Base-by-base conservation (phyloP, 1,140 invertebrate genomes). In the Cephus cinctus region DNA sequence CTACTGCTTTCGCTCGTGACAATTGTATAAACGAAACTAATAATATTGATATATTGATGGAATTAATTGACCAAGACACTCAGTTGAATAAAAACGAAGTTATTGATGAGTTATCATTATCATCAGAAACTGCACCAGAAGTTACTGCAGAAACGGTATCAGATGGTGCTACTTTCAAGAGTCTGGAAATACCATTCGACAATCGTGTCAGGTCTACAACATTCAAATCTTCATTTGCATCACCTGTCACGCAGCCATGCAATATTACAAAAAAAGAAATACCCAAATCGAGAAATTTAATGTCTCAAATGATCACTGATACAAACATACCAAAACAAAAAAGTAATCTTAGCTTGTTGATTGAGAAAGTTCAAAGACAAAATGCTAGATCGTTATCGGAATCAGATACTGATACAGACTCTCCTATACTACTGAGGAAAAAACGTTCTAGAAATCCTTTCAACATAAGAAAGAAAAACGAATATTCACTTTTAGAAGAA, bases 331-430 rank as follows among this genome's bases (percentile, higher is more conserved):
- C n/a, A 2, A 60, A 42, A 21, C n/a, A 25, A 11, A 64, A 59
- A 43, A 60, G 57, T 44, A 39, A 71, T 38, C 31, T 70, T 2
- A 69, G 51, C 48, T 43, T 63, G 46, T 69, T 62, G 47, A 65
- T 71, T 21, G 65, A 64, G 31, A 57, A 63, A 54, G 38, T 63
- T 18, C 44, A 59, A 8, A 54, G 11, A 21, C 31, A 54, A 46
- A 67, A 69, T 43, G 61, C 50, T 5, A 57, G 44, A 34, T 31
- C 23, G 14, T 22, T 54, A 15, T 31, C 38, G 11, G 58, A 59
- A 15, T 46, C 47, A n/a, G 55, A 65, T 47, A 59, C 52, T 15
- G 65, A 68, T 11, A 25, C 31, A 18, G 59, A 65, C 4, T 38
- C n/a, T 40, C n/a, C 47, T 32, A 14, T 18, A 6, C 6, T 22